These are phyloP conservation scores for Girardinichthys multiradiatus DNA, from an alignment of 2,113 vertebrate genomes.

Conservation along the genomic window DNA sequence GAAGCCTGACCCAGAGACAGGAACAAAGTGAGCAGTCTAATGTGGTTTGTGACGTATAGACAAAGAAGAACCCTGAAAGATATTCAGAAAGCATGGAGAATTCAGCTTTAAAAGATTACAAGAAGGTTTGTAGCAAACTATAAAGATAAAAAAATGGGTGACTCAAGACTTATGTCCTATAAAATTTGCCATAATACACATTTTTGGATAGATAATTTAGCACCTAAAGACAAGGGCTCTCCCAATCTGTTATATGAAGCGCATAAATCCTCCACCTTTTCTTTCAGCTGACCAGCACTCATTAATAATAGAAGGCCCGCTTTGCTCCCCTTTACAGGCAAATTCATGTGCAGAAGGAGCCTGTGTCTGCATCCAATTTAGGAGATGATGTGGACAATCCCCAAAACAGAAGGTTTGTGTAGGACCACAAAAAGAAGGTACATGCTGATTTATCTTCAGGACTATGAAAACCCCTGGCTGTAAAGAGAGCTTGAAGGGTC, in stretches of 20 bases:
- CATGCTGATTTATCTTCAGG: conserved; percentile 49
- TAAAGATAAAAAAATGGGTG: too few species aligned
- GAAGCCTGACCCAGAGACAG: conserved; percentile 39
- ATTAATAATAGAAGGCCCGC: conserved; percentile 39
- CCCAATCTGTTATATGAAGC: conserved; percentile 13
- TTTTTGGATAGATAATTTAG: background rate
- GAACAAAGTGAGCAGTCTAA: background rate
- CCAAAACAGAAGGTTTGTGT: conserved; percentile 37
- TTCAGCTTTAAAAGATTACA: too few species aligned
- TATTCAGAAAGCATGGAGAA: too few species aligned
- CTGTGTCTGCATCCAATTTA: conserved; percentile 38
- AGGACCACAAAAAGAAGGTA: conserved; percentile 21
- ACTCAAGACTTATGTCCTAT: too few species aligned
- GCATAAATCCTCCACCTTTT: conserved; percentile 9
- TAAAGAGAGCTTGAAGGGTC: conserved; percentile 6
- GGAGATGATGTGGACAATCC: conserved; percentile 41
- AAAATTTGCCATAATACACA: background rate
- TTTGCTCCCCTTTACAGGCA: conserved; percentile 35
- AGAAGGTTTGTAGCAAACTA: too few species aligned
- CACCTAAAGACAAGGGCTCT: background rate
- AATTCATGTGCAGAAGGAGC: conserved; percentile 33
- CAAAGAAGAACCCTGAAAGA: too few species aligned
- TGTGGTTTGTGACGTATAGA: background rate
- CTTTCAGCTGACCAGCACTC: conserved; percentile 7
- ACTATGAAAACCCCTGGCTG: conserved; percentile 45